Percentiles rank a stretch among this genome's conserved stretches.
phyloP scores from a whole-genome alignment of 2,113 vertebrate species.

The Pogonocichla stellata region DNA sequence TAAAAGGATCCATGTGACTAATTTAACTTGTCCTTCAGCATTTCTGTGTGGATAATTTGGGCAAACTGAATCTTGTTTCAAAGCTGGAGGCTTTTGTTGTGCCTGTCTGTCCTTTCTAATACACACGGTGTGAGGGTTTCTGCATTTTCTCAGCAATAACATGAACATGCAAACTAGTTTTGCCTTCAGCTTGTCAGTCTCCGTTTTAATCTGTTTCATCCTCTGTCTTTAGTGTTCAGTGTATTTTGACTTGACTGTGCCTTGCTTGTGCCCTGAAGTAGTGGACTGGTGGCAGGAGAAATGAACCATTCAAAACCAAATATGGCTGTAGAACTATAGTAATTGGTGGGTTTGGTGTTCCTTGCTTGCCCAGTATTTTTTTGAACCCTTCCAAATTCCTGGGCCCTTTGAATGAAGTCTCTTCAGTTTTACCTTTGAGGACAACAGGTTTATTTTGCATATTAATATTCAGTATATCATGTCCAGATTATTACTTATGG shows the following conservation, averaged over 20 bases:
- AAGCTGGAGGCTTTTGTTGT: not conserved
- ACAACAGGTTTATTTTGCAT: not conserved
- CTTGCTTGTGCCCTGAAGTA: not conserved
- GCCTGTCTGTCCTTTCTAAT: not conserved
- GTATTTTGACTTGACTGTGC: not conserved
- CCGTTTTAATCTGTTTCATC: not conserved
- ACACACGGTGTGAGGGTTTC: fast-evolving
- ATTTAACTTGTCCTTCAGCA: not conserved
- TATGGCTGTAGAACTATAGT: not conserved
- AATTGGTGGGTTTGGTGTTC: not conserved
- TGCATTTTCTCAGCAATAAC: not conserved
- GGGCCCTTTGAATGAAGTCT: not conserved
- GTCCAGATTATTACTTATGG: not conserved
- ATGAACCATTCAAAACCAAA: not conserved
- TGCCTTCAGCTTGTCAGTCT: not conserved
- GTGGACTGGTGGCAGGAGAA: not conserved
- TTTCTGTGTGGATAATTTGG: not conserved
- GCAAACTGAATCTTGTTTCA: not conserved
- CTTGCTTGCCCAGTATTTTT: not conserved
- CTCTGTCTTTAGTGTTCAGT: not conserved
- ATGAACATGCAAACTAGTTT: not conserved
- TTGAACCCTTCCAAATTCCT: not conserved
- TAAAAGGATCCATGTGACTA: not conserved
- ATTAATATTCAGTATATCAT: not conserved
- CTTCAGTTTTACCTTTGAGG: not conserved